These are phyloP conservation scores for Brachionus rubens DNA, from an alignment of 1,140 invertebrate genomes.

Conservation along the genomic window DNA sequence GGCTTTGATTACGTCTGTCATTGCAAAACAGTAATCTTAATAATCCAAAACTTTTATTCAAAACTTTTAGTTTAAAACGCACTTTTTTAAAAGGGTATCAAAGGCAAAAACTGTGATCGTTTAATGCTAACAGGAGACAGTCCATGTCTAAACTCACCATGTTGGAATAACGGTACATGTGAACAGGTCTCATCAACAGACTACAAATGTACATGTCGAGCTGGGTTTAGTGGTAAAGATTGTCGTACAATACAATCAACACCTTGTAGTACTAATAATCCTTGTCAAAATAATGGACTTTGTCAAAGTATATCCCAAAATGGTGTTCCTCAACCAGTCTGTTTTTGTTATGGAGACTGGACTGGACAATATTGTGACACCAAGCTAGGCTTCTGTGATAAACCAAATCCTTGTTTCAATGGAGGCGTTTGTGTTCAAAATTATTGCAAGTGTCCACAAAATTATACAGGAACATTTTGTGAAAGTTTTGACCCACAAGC, in stretches of 20 bases:
- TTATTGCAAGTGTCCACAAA: neutral
- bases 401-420: conserved; percentile 29
- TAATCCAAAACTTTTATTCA: neutral
- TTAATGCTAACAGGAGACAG: conserved; percentile 5
- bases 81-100: conserved; percentile 9
- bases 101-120: conserved; percentile 44
- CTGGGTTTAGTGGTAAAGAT: conserved; percentile 32
- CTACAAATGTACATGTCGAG: neutral
- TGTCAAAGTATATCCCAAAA: neutral
- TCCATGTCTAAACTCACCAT: conserved; percentile 13
- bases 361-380: conserved; percentile 31
- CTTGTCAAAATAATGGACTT: neutral
- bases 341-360: conserved; percentile 23
- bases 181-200: neutral
- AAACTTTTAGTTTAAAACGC: too few relatives aligned
- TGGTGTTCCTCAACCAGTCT: neutral
- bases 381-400: neutral
- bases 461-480: conserved; percentile 23
- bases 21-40: neutral
- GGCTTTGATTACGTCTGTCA: conserved; percentile 10
- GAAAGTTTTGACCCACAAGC: neutral
- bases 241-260: conserved; percentile 16
- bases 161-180: conserved; percentile 44
- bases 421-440: conserved; percentile 26
- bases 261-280: conserved; percentile 10